Evolutionary conservation across 2,113 vertebrate genomes (phyloP).

Genomic region (Saccopteryx leptura): DNA sequence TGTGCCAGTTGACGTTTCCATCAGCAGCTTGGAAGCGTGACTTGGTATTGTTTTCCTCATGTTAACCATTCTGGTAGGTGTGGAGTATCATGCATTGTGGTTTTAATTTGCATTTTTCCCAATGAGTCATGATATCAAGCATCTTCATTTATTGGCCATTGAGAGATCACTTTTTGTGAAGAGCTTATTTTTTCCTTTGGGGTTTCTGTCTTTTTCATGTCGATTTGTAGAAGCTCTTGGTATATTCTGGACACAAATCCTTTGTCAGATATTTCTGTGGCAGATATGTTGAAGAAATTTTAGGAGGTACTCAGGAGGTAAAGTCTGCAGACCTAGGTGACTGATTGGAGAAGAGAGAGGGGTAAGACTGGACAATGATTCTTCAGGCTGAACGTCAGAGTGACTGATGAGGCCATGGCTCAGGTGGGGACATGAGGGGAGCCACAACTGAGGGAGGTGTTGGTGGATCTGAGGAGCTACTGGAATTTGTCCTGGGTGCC

Average conservation of each 20-base stretch:
- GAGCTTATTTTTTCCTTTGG: background rate
- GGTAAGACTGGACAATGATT: background rate
- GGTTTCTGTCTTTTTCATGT: background rate
- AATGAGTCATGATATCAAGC: background rate
- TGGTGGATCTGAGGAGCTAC: background rate
- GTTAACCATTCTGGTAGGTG: background rate
- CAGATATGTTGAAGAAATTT: background rate
- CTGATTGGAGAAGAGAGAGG: background rate
- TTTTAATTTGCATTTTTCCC: background rate
- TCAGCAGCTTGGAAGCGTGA: background rate
- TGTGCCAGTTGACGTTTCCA: no score
- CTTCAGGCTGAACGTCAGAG: no score
- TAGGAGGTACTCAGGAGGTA: background rate
- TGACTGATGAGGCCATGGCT: background rate
- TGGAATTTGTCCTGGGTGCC: background rate
- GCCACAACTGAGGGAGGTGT: background rate
- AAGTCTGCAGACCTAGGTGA: background rate
- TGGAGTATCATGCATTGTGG: background rate
- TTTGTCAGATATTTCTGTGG: background rate
- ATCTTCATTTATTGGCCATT: background rate
- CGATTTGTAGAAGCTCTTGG: conserved; percentile 25
- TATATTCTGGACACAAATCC: background rate
- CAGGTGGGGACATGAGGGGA: background rate
- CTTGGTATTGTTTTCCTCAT: background rate
- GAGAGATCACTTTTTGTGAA: background rate